Percentiles rank a stretch among this genome's conserved stretches.
phyloP scores from a whole-genome alignment of 2,797 vertebrate species.

The Miichthys miiuy region DNA sequence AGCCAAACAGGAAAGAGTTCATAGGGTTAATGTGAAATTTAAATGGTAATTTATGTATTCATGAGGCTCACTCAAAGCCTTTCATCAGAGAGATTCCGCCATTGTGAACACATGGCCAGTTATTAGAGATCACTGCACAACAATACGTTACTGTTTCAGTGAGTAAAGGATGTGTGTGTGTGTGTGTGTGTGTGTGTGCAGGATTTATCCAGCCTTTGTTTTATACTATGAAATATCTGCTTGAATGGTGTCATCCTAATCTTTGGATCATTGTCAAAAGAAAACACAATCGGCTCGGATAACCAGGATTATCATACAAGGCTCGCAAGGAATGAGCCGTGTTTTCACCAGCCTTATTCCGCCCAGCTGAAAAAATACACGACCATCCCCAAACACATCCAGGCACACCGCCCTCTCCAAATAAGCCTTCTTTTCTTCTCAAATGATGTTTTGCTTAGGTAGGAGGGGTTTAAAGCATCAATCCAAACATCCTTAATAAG shows the following conservation, averaged over 20 bases:
- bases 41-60: not conserved
- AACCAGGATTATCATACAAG: constrained; percentile 39
- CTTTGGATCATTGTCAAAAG: constrained; percentile 8
- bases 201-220: constrained; percentile 1
- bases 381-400: constrained; percentile 53
- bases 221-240: constrained; percentile 1
- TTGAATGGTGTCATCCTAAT: constrained; percentile 16
- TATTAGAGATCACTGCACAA: not conserved
- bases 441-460: constrained; percentile 62
- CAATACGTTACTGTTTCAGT: not conserved
- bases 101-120: not conserved
- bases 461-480: constrained; percentile 56
- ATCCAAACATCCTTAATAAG: constrained; percentile 66
- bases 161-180: not conserved
- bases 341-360: constrained; percentile 59
- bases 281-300: constrained; percentile 28
- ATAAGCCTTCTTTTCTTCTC: constrained; percentile 55
- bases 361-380: constrained; percentile 82
- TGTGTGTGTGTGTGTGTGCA: not conserved
- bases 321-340: constrained; percentile 48
- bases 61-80: not conserved
- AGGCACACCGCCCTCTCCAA: constrained; percentile 47
- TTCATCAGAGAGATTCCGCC: not conserved
- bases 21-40: not conserved
- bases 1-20: not conserved